Evolutionary conservation across 1,140 invertebrate genomes (phyloP).

Genomic region (Pogonus chalceus): DNA sequence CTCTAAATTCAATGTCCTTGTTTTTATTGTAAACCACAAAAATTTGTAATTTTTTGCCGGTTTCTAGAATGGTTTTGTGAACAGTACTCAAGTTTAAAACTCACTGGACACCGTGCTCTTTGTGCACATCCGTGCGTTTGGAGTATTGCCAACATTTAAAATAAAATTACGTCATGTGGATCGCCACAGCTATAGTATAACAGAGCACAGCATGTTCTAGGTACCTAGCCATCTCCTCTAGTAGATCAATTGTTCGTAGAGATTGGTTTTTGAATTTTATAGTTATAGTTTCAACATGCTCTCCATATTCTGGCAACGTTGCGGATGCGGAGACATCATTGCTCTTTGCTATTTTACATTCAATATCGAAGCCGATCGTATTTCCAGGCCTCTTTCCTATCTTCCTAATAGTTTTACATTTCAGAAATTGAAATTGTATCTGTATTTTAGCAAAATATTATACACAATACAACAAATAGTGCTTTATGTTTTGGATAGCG

Average conservation of each 20-base stretch:
- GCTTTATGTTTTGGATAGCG: too few relatives aligned
- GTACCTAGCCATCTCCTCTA: neutral
- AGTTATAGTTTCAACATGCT: conserved; percentile 4
- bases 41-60: too few relatives aligned
- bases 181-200: neutral
- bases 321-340: neutral
- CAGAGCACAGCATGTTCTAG: neutral
- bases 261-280: conserved; percentile 6
- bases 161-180: conserved; percentile 6
- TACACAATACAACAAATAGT: too few relatives aligned
- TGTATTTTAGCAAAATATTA: too few relatives aligned
- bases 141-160: conserved; percentile 5
- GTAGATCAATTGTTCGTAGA: conserved; percentile 2
- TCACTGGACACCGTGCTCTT: too few relatives aligned
- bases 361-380: neutral
- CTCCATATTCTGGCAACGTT: neutral
- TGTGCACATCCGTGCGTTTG: neutral
- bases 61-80: too few relatives aligned
- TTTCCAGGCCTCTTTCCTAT: neutral
- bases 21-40: too few relatives aligned
- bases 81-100: too few relatives aligned
- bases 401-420: neutral
- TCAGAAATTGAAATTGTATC: neutral
- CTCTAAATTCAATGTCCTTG: too few relatives aligned
- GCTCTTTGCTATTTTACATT: neutral